Evolutionary conservation across 2,797 vertebrate genomes (phyloP).

Genomic region (Brachyrhaphis roseni): DNA sequence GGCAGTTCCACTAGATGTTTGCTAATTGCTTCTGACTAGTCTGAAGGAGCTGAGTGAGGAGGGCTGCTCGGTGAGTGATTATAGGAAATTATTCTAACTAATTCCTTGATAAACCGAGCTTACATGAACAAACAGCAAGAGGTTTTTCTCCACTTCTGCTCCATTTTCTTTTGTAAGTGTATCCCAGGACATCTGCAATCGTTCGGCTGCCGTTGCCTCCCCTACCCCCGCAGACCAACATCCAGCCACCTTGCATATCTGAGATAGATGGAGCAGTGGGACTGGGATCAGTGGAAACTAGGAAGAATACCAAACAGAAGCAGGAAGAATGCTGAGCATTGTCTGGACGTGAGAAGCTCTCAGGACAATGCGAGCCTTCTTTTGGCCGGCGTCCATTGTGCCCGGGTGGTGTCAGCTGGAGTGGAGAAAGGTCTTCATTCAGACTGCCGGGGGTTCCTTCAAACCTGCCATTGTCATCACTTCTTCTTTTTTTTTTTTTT

Average conservation of each 20-base stretch:
- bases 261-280: constrained; percentile 55
- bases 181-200: neutral
- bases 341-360: constrained; percentile 41
- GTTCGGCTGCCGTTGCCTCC: constrained; percentile 7
- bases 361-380: constrained; percentile 68
- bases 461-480: constrained; percentile 61
- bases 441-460: constrained; percentile 48
- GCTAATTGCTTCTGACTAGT: too few relatives aligned
- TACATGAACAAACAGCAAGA: neutral
- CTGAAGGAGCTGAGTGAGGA: too few relatives aligned
- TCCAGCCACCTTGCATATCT: constrained; percentile 54
- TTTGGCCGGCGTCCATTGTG: constrained; percentile 61
- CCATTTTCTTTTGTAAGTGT: neutral
- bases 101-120: neutral
- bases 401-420: constrained; percentile 44
- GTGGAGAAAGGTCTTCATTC: constrained; percentile 70
- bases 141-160: neutral
- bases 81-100: neutral
- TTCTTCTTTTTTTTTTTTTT: neutral
- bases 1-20: too few relatives aligned
- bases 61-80: too few relatives aligned
- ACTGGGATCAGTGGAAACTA: constrained; percentile 40
- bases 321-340: constrained; percentile 64
- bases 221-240: constrained; percentile 19
- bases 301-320: constrained; percentile 50